Evolutionary conservation across 2,113 vertebrate genomes (phyloP), one percentile per base, ranked within the genome.

Genomic region (Chaetura pelagica): DNA sequence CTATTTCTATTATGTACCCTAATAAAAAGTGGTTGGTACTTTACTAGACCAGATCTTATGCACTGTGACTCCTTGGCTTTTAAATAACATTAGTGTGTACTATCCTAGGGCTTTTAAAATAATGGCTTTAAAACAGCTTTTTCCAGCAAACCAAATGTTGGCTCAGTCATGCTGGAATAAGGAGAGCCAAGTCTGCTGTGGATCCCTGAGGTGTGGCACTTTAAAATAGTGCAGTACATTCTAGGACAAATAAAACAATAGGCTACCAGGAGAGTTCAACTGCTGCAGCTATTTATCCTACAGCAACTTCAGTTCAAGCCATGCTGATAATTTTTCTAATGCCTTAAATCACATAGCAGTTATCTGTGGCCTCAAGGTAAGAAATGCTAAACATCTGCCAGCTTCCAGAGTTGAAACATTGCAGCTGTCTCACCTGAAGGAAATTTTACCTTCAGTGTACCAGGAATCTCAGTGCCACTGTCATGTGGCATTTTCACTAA

Each of bases 341-440:
- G 81, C 72, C 67, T 97, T 98, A 97, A 96, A 97, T 98, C 96
- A 97, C 98, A 89, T 97, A 96, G 93, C 91, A 96, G 95, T 97
- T 82, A 88, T 61, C 87, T 68, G 59, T 44, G 57, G 74, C 94
- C 93, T 96, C 74, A 69, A 97, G 94, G 93, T 89, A 96, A 97
- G 86, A 96, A 97, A 97, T 96, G 92, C 55, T 90, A 96, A 96
- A 94, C 80, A 93, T 92, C 90, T 93, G 93, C 85, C 88, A 91
- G 49, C 51, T 96, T 96, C 75, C 71, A 90, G 30, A 87, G 63
- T 91, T 97, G 92, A 97, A 96, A 94, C 52, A 94, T 59, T 85
- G 49, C 77, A 71, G 77, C 77, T 76, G 49, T 18, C 78, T 24
- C 52, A 84, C 24, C 73, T 74, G 81, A 87, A 91, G 72, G n/a